Evolutionary conservation across 2,888 invertebrate species (phyloP), one percentile per base, ranked within the genome.

Genomic region (Glaucopsyche alexis): DNA sequence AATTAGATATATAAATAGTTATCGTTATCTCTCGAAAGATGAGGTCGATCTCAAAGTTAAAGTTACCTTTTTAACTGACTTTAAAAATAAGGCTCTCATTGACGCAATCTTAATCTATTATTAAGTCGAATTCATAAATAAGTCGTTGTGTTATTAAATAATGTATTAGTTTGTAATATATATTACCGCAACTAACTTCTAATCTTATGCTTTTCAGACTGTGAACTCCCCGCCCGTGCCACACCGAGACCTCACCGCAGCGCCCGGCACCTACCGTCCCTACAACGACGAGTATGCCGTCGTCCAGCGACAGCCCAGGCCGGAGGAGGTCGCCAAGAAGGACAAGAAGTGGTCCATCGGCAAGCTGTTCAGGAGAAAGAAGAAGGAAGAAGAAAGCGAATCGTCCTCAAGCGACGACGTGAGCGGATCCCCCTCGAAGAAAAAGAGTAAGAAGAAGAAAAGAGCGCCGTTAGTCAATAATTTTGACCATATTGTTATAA

Each of bases 311-410:
- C 88, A 88, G 45, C 81, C 84, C 72, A 82, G 88, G 71, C 85
- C 89, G 14, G 77, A 80, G 55, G 87, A 83, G 75, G 81, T 83
- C 76, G 81, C 83, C 76, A 93, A 94, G 77, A 94, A 94, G 81
- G 95, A 95, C 80, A 96, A 95, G 79, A 96, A 96, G 86, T 97
- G 97, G 97, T 96, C 96, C 9, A 94, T 97, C 65, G 96, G 97
- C 8, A 96, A 95, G 80, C 93, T 97, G 4, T 96, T 97, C 83
- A 94, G 96, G 76, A 94, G 96, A 83, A 96, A 96, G 87, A 96
- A 96, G 86, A 95, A 95, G 78, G 94, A 95, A 75, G 94, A 94
- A 66, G 95, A 94, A 77, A 94, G 92, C 69, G 94, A 92, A 13
- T 92, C 94, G 73, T 94, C 94, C 73, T 94, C 94, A 16, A 90